Evolutionary conservation across 2,888 invertebrate genomes (phyloP), one percentile per base, ranked within the genome.

Genomic region (Nysson spinosus): DNA sequence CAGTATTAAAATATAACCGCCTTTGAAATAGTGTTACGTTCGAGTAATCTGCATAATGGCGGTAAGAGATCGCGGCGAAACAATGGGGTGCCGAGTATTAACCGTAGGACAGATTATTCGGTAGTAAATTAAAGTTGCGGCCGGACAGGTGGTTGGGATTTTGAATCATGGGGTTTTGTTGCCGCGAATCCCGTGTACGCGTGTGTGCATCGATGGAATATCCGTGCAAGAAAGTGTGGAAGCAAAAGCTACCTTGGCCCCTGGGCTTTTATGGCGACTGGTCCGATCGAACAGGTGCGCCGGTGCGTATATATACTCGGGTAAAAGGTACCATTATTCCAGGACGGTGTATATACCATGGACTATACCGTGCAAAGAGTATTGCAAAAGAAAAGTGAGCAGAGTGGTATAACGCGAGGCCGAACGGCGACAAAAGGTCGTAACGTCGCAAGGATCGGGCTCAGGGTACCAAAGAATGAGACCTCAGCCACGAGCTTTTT

Each of bases 261-360:
- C 69, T 67, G 69, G 74, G 78, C 79, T 78, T 82, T 82, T 79
- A 78, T 76, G 77, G 69, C 67, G 77, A 77, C 68, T 74, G 72
- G 74, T 69, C 72, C 75, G 77, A 82, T 83, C 79, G 80, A 83
- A 83, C 82, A 83, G 82, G 82, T 83, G 83, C 75, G 69, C 64
- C 66, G 57, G 56, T 44, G 46, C 54, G 67, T 66, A 55, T 51
- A 60, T 47, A 58, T 40, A 46, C 67, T 34, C 43, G 60, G 52
- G 62, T 75, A 72, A 75, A 76, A 76, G 76, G 64, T 75, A 57
- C 76, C 67, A 75, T 75, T 76, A 72, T 75, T 65, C 69, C 69
- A 2, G 17, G 44, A 5, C 58, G 49, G 40, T 72, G 75, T 72
- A 39, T 58, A 65, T 32, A 46, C 51, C 54, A 46, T 16, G 34